These are phyloP conservation scores for Acromyrmex heyeri DNA, from an alignment of 1,140 invertebrate genomes.

Conservation along the genomic window DNA sequence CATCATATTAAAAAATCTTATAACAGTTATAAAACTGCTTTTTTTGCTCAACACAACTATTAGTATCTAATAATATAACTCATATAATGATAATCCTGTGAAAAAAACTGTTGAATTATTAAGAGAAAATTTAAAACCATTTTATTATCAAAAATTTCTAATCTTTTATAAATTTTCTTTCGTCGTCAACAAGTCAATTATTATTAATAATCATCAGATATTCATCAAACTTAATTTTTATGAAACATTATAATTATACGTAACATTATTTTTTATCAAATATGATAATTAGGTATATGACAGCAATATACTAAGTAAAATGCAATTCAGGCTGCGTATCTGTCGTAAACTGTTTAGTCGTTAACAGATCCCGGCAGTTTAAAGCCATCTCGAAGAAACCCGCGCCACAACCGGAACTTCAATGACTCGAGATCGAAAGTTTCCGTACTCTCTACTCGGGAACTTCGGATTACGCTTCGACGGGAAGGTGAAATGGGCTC, in stretches of 20 bases:
- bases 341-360: constrained; percentile 35
- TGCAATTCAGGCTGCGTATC: constrained; percentile 57
- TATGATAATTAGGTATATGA: no score
- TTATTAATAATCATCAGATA: background rate
- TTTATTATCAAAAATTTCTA: background rate
- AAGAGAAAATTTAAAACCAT: constrained; percentile 8
- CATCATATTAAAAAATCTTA: no score
- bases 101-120: background rate
- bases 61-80: background rate
- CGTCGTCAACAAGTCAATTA: background rate
- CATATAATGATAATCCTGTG: background rate
- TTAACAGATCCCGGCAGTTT: constrained; percentile 66
- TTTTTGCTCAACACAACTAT: no score
- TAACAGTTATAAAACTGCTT: no score
- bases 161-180: constrained; percentile 6
- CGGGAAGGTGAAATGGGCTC: constrained; percentile 71
- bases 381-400: constrained; percentile 63
- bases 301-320: background rate
- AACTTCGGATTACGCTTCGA: constrained; percentile 72
- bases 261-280: no score
- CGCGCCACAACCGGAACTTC: constrained; percentile 66
- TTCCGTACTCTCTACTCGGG: constrained; percentile 23
- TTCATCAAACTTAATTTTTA: background rate
- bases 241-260: background rate
- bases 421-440: constrained; percentile 71